phyloP scores from a whole-genome alignment of 2,797 vertebrate species.

The Heteromormyrus szaboi region DNA sequence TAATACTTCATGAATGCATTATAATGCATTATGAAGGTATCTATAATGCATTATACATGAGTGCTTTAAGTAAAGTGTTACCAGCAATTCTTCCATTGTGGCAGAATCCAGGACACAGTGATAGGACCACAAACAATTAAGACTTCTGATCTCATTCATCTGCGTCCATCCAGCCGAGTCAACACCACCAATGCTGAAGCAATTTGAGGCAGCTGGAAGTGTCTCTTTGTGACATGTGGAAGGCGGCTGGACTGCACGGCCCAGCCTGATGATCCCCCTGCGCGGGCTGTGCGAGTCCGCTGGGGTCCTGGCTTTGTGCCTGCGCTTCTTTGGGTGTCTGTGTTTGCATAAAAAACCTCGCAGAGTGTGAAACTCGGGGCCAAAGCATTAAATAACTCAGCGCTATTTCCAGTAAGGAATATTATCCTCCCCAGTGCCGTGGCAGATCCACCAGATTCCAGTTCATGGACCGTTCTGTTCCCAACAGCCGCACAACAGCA shows the following conservation, averaged over 20 bases:
- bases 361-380: neutral
- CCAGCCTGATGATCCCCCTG: neutral
- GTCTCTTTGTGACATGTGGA: neutral
- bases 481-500: neutral
- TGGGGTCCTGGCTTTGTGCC: neutral
- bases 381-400: neutral
- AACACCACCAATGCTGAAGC: neutral
- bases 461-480: neutral
- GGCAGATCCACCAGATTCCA: neutral
- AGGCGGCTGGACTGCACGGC: neutral
- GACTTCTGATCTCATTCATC: neutral
- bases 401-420: neutral
- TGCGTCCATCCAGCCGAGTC: neutral
- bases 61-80: neutral
- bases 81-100: neutral
- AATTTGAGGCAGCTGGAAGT: slow-evolving; percentile 10
- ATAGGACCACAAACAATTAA: neutral
- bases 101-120: neutral
- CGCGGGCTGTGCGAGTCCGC: neutral
- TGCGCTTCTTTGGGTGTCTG: neutral
- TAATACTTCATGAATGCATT: neutral
- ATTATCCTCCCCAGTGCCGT: neutral
- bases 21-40: neutral
- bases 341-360: neutral
- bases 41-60: neutral